Conservation (phyloP, 2,113 vertebrate genomes). For the Thalassoma bifasciatum region DNA sequence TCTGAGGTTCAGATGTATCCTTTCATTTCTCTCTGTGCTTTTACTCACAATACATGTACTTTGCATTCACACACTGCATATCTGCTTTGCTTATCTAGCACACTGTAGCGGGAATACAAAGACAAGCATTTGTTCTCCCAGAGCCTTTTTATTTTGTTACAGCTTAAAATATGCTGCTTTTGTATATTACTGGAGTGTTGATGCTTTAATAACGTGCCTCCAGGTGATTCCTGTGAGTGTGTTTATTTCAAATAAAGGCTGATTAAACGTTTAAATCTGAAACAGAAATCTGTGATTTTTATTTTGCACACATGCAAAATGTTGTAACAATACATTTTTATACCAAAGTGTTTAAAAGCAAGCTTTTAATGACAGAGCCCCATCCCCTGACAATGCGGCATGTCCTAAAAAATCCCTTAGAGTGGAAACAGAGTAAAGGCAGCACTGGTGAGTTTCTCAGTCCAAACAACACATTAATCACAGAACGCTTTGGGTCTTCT, state of each 20-base stretch:
- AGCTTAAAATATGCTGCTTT: slow-evolving; percentile 45
- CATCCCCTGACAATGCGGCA: slow-evolving; percentile 1
- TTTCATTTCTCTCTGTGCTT: slow-evolving; percentile 26
- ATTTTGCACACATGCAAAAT: slow-evolving; percentile 39
- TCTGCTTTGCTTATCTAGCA: slow-evolving; percentile 57
- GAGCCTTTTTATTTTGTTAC: slow-evolving; percentile 41
- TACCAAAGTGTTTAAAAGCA: neutral
- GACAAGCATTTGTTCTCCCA: slow-evolving; percentile 9
- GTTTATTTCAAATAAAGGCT: slow-evolving; percentile 62
- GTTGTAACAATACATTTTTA: slow-evolving; percentile 7
- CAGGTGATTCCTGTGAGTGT: slow-evolving; percentile 49
- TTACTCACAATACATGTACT: slow-evolving; percentile 36
- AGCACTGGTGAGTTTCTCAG: slow-evolving; percentile 13
- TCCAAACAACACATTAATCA: slow-evolving; percentile 42
- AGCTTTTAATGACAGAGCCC: neutral
- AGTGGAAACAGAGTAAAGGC: neutral
- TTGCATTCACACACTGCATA: slow-evolving; percentile 42
- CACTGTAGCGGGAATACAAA: slow-evolving; percentile 19
- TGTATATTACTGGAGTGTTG: slow-evolving; percentile 36
- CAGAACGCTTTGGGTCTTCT: slow-evolving; percentile 11
- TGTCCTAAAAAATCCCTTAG: neutral
- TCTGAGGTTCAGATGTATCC: slow-evolving; percentile 3
- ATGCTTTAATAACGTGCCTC: slow-evolving; percentile 54
- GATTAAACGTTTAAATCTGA: slow-evolving; percentile 69
- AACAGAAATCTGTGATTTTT: slow-evolving; percentile 47